These are phyloP conservation scores for Leuciscus waleckii DNA, from an alignment of 2,797 vertebrate genomes.

Conservation along the genomic window DNA sequence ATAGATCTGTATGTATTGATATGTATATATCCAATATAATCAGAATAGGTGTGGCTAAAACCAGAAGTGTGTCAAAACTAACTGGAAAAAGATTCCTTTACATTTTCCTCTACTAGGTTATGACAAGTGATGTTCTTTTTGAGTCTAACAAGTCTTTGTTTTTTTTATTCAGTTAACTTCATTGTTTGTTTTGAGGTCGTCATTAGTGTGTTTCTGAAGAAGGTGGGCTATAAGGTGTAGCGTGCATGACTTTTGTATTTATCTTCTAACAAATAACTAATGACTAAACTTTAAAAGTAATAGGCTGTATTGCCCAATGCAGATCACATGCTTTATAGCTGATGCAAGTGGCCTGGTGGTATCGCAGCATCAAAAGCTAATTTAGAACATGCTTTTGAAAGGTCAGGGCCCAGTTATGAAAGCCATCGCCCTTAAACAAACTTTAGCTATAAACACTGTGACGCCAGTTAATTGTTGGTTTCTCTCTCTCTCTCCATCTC, in stretches of 20 bases:
- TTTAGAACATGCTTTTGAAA: slow-evolving; percentile 60
- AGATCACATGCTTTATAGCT: slow-evolving; percentile 31
- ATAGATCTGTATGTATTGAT: no score
- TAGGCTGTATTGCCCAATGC: slow-evolving; percentile 29
- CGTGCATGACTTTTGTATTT: not conserved
- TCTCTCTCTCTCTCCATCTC: slow-evolving; percentile 64
- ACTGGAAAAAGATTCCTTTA: no score
- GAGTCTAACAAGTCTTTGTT: not conserved
- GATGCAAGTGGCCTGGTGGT: slow-evolving; percentile 30
- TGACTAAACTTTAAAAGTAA: not conserved
- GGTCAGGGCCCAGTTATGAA: slow-evolving; percentile 53
- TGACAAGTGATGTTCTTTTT: no score
- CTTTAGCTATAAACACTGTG: slow-evolving; percentile 78
- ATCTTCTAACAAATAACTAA: not conserved
- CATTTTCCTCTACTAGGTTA: no score
- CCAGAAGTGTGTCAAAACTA: no score
- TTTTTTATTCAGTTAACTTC: not conserved
- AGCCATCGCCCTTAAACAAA: slow-evolving; percentile 72
- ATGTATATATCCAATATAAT: no score
- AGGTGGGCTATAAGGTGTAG: not conserved
- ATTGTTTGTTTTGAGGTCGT: not conserved
- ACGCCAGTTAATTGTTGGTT: slow-evolving; percentile 80
- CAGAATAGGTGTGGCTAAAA: no score
- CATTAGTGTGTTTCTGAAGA: not conserved
- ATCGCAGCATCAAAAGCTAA: slow-evolving; percentile 50